Base-by-base conservation (phyloP, 2,113 vertebrate species). In the Petaurus breviceps region DNA sequence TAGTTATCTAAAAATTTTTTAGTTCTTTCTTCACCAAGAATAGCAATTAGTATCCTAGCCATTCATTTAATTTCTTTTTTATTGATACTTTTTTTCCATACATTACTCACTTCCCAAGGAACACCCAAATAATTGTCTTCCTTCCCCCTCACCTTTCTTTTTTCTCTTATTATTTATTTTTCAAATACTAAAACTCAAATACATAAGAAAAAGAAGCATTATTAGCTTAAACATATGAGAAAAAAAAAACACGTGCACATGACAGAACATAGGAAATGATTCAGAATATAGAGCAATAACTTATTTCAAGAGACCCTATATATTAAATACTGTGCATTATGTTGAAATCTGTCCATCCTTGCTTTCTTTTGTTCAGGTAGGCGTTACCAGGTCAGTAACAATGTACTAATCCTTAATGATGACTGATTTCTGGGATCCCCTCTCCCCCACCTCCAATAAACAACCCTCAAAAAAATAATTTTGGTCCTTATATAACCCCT, bases 31-130 rank as follows among this genome's bases (percentile, higher is more conserved):
- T 89, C 77, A 24, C 54, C 68, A 57, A 28, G 95, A 92, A 54
- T 90, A 95, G 53, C 16, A 12, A 23, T 96, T 95, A 90, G 0
- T 94, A 43, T 95, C 91, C 68, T 92, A 50, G 95, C 37, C 57
- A 94, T 89, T 96, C 31, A 50, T 95, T 92, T 97, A 68, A 68
- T n/a, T 43, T 84, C 16, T 43, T 84, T 84, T 84, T 77, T 77
- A 19, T n/a, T n/a, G 61, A n/a, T 77, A 68, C 55, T 61, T 61
- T 61, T 61, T 68, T 68, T 6, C 6, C 28, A 77, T 84, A 84
- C n/a, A 84, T 84, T n/a, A 84, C 7, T 84, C n/a, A 84, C n/a
- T 43, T 84, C 19, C 68, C n/a, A 84, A 23, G 31, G 57, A 68
- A 37, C 31, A 68, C 57, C 11, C 31, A 68, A 23, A 84, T 19